These are phyloP conservation scores for Orgyia antiqua DNA, from an alignment of 2,888 invertebrate species.

Conservation along the genomic window DNA sequence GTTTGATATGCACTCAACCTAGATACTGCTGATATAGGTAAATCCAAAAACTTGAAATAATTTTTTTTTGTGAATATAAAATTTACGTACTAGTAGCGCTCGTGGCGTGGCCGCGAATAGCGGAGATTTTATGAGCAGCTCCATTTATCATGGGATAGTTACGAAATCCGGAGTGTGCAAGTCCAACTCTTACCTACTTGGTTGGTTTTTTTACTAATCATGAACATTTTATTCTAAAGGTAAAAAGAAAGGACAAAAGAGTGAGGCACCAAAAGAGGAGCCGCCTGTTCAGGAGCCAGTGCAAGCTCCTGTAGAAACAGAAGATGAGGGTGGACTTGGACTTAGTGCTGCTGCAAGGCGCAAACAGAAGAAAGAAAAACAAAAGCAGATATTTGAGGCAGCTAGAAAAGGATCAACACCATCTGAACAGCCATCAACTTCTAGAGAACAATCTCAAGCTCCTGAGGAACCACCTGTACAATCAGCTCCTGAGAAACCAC, in stretches of 20 bases:
- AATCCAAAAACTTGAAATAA: too few species aligned
- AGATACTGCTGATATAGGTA: too few species aligned
- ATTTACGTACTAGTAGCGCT: too few species aligned
- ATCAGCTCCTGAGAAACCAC: not conserved
- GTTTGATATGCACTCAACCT: too few species aligned
- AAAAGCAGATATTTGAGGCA: constrained; percentile 2
- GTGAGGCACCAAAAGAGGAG: constrained; percentile 16
- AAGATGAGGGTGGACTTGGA: not conserved
- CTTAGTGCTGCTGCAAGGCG: not conserved
- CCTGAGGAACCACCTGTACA: not conserved
- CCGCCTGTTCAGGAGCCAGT: not conserved
- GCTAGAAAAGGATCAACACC: not conserved
- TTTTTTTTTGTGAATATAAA: too few species aligned
- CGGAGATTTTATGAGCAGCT: too few species aligned
- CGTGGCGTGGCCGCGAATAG: too few species aligned
- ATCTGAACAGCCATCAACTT: not conserved
- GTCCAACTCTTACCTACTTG: too few species aligned
- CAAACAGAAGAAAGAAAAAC: constrained; percentile 7
- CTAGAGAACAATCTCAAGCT: not conserved
- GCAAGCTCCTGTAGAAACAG: not conserved
- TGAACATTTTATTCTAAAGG: constrained; percentile 16
- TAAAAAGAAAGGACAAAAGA: constrained; percentile 28
- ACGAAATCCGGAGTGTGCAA: too few species aligned
- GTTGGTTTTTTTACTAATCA: too few species aligned
- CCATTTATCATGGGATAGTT: too few species aligned